phyloP scores from a whole-genome alignment of 2,797 vertebrate species.

The Leptatherina wallacei region DNA sequence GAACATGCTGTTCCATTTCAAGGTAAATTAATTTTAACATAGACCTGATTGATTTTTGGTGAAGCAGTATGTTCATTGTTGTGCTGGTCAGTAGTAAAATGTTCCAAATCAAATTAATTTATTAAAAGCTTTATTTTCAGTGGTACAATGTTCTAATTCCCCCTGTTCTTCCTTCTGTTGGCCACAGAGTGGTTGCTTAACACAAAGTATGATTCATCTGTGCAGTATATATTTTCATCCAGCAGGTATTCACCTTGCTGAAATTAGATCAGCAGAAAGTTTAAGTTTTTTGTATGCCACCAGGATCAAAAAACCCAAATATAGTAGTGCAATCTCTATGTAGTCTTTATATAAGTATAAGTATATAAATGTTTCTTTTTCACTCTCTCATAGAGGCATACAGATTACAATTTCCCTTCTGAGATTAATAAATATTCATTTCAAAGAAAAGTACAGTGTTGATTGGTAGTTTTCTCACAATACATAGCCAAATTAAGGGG shows the following conservation, averaged over 20 bases:
- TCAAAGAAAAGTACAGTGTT: conserved; percentile 2
- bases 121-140: conserved; percentile 1
- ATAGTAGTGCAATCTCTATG: too few relatives aligned
- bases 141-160: neutral
- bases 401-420: neutral
- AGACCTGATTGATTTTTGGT: conserved; percentile 53
- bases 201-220: neutral
- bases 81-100: conserved; percentile 6
- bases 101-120: conserved; percentile 3
- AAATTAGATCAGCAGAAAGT: neutral
- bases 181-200: neutral
- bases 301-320: too few relatives aligned
- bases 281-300: neutral
- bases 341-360: too few relatives aligned
- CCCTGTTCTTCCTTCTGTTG: conserved; percentile 4
- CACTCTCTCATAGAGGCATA: neutral
- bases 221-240: neutral
- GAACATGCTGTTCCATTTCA: conserved; percentile 56
- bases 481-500: neutral
- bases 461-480: neutral
- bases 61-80: conserved; percentile 2
- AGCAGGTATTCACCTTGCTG: neutral
- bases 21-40: conserved; percentile 62
- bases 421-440: neutral
- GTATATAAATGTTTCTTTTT: neutral